Evolutionary conservation across 2,888 invertebrate genomes (phyloP).

Genomic region (Leptarthrus brevirostris): DNA sequence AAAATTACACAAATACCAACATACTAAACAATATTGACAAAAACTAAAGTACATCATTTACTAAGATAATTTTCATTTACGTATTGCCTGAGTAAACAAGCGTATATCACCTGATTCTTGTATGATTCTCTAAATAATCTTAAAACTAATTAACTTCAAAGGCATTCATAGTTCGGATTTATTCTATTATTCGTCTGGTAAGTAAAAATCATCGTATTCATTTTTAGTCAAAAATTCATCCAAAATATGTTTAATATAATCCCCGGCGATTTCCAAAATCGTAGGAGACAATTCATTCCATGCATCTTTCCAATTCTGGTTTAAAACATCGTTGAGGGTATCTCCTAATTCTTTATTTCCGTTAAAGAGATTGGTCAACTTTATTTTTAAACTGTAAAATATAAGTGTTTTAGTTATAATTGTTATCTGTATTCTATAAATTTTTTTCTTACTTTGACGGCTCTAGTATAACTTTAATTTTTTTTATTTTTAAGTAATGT

Average conservation of each 20-base stretch:
- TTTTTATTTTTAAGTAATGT: neutral
- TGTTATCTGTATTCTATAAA: too few relatives aligned
- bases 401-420: neutral
- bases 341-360: slow-evolving; percentile 25
- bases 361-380: slow-evolving; percentile 55
- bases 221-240: slow-evolving; percentile 58
- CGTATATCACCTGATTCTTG: too few relatives aligned
- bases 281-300: slow-evolving; percentile 59
- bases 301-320: slow-evolving; percentile 56
- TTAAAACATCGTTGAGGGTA: slow-evolving; percentile 42
- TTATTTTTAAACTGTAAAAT: slow-evolving; percentile 11
- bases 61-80: too few relatives aligned
- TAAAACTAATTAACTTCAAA: too few relatives aligned
- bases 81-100: too few relatives aligned
- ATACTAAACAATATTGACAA: too few relatives aligned
- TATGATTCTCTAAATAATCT: too few relatives aligned
- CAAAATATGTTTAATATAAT: slow-evolving; percentile 58
- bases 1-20: too few relatives aligned
- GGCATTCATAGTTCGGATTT: too few relatives aligned
- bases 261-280: slow-evolving; percentile 53
- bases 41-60: too few relatives aligned
- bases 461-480: slow-evolving; percentile 6
- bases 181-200: too few relatives aligned
- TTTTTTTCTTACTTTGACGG: neutral
- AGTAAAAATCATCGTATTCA: slow-evolving; percentile 19